Base-by-base conservation (phyloP, 2,888 invertebrate genomes). In the Chrysodeixis includens region DNA sequence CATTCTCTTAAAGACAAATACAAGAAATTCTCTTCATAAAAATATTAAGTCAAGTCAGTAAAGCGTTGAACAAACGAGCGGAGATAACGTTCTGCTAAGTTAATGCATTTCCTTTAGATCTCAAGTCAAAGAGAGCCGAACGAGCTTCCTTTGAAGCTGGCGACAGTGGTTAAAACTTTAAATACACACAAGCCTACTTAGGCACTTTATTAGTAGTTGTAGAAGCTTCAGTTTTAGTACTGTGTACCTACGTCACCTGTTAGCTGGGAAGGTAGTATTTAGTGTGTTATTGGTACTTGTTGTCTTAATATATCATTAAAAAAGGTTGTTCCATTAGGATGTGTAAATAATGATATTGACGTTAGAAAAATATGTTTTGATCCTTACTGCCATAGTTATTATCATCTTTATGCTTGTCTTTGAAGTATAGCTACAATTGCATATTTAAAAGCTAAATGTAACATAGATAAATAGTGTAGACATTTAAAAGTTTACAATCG, bases 121-220 rank as follows among this genome's bases (percentile, higher is more conserved):
- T 49, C 10, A 49, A 49, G 46, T 49, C 46, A 49, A 49, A 49
- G 46, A 20, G 9, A 12, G 10, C 46, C 20, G 46, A 35, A 35
- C 35, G 9, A 49, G 18, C 20, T 49, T 49, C 46, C 46, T 49
- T 49, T 49, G 46, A 20, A 2, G 46, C 20, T 49, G n/a, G 5
- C 16, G 16, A 44, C 46, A 49, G 18, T 49, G 46, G 46, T 49
- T 49, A 49, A 49, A 49, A 56, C 53, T 64, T 62, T 64, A 60
- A 57, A 68, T 46, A 58, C 46, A 58, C 60, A 56, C 63, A 63
- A 49, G 46, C 46, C 46, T 49, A 49, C 46, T 49, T 49, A 49
- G 46, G 20, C 18, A 49, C 20, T 49, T 18, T 49, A 20, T 18
- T 49, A 49, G 18, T 49, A 44, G 16, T 44, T 16, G 44, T 16